These are phyloP conservation scores for Perizoma flavofasciatum DNA, from an alignment of 2,888 invertebrate species.

Conservation along the genomic window DNA sequence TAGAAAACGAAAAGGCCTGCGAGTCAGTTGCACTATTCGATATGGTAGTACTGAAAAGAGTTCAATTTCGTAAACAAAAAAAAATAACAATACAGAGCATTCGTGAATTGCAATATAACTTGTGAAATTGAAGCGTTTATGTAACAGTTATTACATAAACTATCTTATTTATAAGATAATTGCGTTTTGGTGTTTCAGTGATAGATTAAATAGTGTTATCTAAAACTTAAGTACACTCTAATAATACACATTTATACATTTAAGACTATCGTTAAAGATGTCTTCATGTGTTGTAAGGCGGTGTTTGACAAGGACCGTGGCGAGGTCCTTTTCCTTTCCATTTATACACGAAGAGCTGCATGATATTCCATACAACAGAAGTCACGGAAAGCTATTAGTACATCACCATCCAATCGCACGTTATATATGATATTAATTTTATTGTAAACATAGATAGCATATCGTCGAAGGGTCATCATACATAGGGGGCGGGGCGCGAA, in stretches of 20 bases:
- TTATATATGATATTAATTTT: conserved; percentile 24
- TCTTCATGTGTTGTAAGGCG: neutral
- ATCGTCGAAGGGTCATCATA: conserved; percentile 14
- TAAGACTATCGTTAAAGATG: neutral
- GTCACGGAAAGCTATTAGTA: conserved; percentile 14
- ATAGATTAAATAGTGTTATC: no score
- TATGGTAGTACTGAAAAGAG: neutral
- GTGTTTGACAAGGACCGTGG: conserved; percentile 3
- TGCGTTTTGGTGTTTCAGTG: no score
- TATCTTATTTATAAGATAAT: no score
- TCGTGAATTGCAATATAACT: no score
- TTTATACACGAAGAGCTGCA: neutral
- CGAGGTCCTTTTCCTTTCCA: conserved; percentile 6
- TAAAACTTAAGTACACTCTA: neutral
- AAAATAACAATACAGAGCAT: no score
- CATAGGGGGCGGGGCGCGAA: conserved; percentile 14
- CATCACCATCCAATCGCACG: conserved; percentile 18
- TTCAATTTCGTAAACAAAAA: no score
- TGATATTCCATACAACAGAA: neutral
- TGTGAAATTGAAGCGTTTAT: no score
- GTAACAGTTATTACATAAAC: no score
- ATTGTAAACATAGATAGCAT: conserved; percentile 28
- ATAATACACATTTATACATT: neutral
- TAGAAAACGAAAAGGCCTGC: conserved; percentile 10
- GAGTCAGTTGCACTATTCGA: conserved; percentile 4